Conservation (phyloP, 2,113 vertebrate genomes). For the Pseudois nayaur region DNA sequence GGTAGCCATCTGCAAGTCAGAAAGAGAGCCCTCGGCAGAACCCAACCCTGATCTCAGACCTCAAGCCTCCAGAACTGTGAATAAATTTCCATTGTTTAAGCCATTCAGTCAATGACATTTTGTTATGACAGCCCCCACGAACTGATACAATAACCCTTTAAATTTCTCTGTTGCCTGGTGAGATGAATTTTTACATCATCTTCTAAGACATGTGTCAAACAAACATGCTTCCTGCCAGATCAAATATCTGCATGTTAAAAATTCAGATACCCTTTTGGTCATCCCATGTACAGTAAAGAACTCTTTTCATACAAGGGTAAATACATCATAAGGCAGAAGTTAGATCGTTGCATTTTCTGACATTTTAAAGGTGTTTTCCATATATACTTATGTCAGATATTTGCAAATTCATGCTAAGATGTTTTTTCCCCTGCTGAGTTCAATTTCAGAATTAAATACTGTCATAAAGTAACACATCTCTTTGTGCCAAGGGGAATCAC, state of each 20-base stretch:
- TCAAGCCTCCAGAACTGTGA: background rate
- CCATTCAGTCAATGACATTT: background rate
- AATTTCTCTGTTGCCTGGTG: background rate
- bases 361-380: background rate
- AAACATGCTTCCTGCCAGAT: background rate
- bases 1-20: background rate
- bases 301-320: background rate
- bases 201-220: background rate
- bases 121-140: background rate
- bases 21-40: background rate
- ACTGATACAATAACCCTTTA: background rate
- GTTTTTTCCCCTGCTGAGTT: background rate
- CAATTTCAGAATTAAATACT: constrained; percentile 35
- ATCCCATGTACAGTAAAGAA: background rate
- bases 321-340: background rate
- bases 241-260: constrained; percentile 40
- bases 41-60: background rate
- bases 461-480: background rate
- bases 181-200: background rate
- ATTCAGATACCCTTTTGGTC: background rate
- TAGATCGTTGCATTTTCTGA: background rate
- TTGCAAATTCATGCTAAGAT: constrained; percentile 3
- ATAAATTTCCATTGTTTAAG: background rate
- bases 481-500: background rate
- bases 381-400: background rate